Conservation (phyloP, 2,797 vertebrate genomes). For the Hemibagrus guttatus region DNA sequence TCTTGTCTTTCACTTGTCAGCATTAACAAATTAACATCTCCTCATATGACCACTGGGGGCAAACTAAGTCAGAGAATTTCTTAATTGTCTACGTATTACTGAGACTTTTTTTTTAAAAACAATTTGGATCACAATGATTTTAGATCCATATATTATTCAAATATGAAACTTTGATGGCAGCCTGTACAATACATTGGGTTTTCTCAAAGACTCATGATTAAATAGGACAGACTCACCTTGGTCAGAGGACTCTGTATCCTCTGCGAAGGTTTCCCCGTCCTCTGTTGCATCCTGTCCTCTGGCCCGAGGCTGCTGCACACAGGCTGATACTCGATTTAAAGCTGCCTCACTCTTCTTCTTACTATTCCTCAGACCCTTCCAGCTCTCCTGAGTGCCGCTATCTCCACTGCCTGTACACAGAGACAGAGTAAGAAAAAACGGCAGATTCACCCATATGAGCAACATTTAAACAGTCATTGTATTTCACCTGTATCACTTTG, state of each 20-base stretch:
- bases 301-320: slow-evolving; percentile 61
- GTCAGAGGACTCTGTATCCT: slow-evolving; percentile 75
- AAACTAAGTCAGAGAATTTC: slow-evolving; percentile 14
- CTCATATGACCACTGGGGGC: slow-evolving; percentile 7
- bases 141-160: background rate
- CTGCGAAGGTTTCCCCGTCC: slow-evolving; percentile 69
- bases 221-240: slow-evolving; percentile 65
- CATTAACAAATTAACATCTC: slow-evolving; percentile 57
- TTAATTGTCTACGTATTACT: background rate
- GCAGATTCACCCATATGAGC: background rate
- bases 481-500: slow-evolving; percentile 77
- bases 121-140: background rate
- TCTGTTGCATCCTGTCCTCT: slow-evolving; percentile 63
- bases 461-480: background rate
- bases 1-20: slow-evolving; percentile 39
- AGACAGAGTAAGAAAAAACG: slow-evolving; percentile 25
- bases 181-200: background rate
- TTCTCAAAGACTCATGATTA: slow-evolving; percentile 7
- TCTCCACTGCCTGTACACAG: slow-evolving; percentile 74
- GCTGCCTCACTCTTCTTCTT: slow-evolving; percentile 61
- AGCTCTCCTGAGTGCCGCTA: slow-evolving; percentile 71
- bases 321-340: slow-evolving; percentile 57
- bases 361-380: slow-evolving; percentile 64
- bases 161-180: background rate
- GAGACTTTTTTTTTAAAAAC: background rate